Base-by-base conservation (phyloP, 2,888 invertebrate genomes). In the Phyto melanocephala region DNA sequence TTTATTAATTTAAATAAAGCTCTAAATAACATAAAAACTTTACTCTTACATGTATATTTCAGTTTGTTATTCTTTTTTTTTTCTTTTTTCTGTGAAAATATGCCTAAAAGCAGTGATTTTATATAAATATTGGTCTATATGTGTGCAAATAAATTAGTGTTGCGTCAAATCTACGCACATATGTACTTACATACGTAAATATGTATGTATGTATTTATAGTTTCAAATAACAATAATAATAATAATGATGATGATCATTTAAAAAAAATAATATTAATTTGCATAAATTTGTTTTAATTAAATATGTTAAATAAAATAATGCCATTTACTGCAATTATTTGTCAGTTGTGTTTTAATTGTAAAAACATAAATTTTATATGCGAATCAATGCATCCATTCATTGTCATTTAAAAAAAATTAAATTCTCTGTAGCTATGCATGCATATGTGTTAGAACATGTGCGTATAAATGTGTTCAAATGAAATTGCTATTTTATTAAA, bases 211-310 rank as follows among this genome's bases (percentile, higher is more conserved):
- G 17, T 8, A 22, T 22, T 24, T 17, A 4, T 33, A 70, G 56
- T 22, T 37, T 15, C 1, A 71, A 42, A 67, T 15, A 68, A 56
- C 52, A 70, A 17, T 8, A 47, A 62, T 35, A 60, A 52, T 58
- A 33, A 58, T 20, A 70, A 47, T 67, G 28, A 28, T 50, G 28
- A 28, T 28, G 28, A 28, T 28, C 28, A 28, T 28, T 40, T 15
- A 40, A n/a, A 54, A 63, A 40, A 52, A 63, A 63, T 28, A 22
- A 67, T 71, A 80, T 67, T 67, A 81, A 81, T 81, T 81, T 76
- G 70, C 76, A 81, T 72, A 76, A 81, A 81, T 81, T 81, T 81
- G 71, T 76, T 81, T 76, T 81, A 81, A 81, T 81, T 81, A 76
- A 76, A 81, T 67, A 68, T 60, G 58, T 76, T 76, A 58, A 74